Evolutionary conservation across 1,140 invertebrate species (phyloP).

Genomic region (Aethina tumida): DNA sequence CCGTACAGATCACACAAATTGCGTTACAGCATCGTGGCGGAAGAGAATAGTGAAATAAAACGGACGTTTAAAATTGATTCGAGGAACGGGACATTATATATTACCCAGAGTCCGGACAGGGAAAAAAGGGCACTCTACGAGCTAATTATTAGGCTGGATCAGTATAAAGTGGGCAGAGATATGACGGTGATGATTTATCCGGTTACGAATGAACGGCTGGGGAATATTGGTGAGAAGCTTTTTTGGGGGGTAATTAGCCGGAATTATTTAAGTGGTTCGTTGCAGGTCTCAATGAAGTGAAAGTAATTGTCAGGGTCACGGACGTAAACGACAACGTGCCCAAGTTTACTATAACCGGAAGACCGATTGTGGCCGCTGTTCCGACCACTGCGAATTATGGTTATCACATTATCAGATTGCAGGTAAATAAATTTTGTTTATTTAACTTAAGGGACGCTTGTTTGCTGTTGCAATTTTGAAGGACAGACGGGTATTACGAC

Average conservation of each 20-base stretch:
- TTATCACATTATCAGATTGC: constrained; percentile 62
- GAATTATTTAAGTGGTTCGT: constrained; percentile 10
- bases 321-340: constrained; percentile 78
- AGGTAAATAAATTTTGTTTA: constrained; percentile 42
- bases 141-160: constrained; percentile 56
- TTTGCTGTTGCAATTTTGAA: no score
- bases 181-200: constrained; percentile 64
- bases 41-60: constrained; percentile 42
- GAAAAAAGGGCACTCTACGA: constrained; percentile 55
- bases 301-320: constrained; percentile 60
- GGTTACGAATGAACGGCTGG: constrained; percentile 53
- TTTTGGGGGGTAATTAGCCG: neutral
- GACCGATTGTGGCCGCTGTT: constrained; percentile 67
- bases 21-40: constrained; percentile 47
- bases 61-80: constrained; percentile 58
- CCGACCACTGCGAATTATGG: constrained; percentile 68
- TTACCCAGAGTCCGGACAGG: constrained; percentile 57
- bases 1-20: constrained; percentile 45
- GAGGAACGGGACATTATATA: constrained; percentile 58
- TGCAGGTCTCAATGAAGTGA: constrained; percentile 49
- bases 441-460: no score
- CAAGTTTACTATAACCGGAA: constrained; percentile 56
- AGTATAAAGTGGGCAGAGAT: constrained; percentile 50
- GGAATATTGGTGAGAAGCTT: constrained; percentile 44
- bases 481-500: no score